These are phyloP conservation scores for Alosa alosa DNA, from an alignment of 2,113 vertebrate species.

Conservation along the genomic window DNA sequence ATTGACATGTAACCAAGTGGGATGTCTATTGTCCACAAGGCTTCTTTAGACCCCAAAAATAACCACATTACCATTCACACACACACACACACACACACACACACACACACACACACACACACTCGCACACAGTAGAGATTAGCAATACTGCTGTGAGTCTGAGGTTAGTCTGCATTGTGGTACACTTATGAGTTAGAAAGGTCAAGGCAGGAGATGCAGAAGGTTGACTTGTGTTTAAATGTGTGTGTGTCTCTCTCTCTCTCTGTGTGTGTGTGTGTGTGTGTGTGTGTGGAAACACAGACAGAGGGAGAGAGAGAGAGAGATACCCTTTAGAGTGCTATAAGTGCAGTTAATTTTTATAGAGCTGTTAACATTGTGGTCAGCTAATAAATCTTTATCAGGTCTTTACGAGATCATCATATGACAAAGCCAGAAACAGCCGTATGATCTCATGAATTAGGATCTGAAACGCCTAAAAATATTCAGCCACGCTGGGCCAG, in stretches of 20 bases:
- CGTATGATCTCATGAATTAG: background rate
- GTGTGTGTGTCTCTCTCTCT: background rate
- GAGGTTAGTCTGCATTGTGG: background rate
- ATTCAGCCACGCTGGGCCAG: background rate
- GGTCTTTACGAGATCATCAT: background rate
- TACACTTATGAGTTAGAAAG: background rate
- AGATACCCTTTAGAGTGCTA: background rate
- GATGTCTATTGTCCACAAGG: background rate
- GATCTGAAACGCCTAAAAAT: background rate
- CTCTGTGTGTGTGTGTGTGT: too few relatives aligned
- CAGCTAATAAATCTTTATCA: background rate
- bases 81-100: background rate
- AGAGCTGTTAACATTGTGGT: background rate
- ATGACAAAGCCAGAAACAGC: background rate
- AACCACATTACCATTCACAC: background rate
- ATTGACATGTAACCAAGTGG: background rate
- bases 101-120: background rate
- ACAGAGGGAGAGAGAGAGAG: background rate
- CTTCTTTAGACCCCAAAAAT: background rate
- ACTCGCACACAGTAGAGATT: background rate
- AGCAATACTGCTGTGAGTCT: background rate
- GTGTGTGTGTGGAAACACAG: background rate
- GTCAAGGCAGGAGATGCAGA: background rate
- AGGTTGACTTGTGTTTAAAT: background rate
- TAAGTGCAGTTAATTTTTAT: background rate